Base-by-base conservation (phyloP, 2,113 vertebrate genomes). In the Erpornis zantholeuca region DNA sequence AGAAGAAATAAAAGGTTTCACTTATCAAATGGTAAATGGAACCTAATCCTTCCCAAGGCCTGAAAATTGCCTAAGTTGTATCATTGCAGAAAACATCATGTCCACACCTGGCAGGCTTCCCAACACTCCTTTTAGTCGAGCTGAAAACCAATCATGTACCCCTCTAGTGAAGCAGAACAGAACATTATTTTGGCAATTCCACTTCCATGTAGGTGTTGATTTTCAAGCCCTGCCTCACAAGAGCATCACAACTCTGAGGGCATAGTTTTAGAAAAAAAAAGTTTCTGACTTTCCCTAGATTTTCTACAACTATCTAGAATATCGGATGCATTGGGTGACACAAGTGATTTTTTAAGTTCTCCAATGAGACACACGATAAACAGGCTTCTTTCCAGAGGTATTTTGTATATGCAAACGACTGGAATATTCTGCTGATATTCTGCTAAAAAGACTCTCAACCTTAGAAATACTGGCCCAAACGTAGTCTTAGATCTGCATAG, bases 331-430 rank as follows among this genome's bases (percentile, higher is more conserved):
- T 16, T 19, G 1, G 16, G 36, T 1, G 9, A 64, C 38, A 70
- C 22, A 24, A 57, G 11, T 7, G 22, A 47, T 25, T 78, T 84
- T 75, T 85, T 12, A 68, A 40, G 15, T 53, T 81, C 25, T 73
- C 18, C 36, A 47, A 33, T 54, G 8, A 44, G 40, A 57, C 28
- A 59, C 15, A n/a, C 0, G 40, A 24, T 59, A 49, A 75, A 71
- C 11, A 47, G 17, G 17, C 25, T 33, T 53, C 2, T 17, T 60
- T 88, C 47, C 15, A 82, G 22, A 35, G 10, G 9, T 11, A 47
- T 38, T 65, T 64, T 2, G 0, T 17, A 24, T 4, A 44, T 0
- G 1, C 1, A 7, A 49, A 35, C 38, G 35, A 72, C n/a, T 68
- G 1, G 0, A 79, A 64, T 11, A 13, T 10, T 81, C 14, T 61